Evolutionary conservation across 1,140 invertebrate species (phyloP).

Genomic region (Drosophila pallidifrons): DNA sequence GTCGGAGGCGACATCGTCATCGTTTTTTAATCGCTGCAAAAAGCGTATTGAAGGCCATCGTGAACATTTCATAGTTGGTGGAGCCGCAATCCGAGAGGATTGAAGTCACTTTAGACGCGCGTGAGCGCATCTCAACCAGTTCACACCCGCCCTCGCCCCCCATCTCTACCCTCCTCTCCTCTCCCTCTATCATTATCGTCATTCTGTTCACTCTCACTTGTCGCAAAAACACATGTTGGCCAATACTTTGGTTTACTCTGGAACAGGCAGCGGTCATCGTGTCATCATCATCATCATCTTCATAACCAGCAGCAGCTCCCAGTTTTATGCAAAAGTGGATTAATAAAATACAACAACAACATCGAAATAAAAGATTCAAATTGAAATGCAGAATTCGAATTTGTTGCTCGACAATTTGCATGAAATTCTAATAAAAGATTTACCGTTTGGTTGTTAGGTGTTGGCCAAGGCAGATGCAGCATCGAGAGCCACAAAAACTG

Average conservation of each 20-base stretch:
- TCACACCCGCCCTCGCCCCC: slow-evolving; percentile 7
- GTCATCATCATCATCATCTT: neutral
- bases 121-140: slow-evolving; percentile 77
- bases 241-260: slow-evolving; percentile 51
- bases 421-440: slow-evolving; percentile 79
- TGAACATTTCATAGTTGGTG: slow-evolving; percentile 69
- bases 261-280: slow-evolving; percentile 28
- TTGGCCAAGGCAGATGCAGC: slow-evolving; percentile 49
- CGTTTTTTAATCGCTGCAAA: slow-evolving; percentile 77
- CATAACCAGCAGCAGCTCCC: neutral
- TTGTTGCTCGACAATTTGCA: slow-evolving; percentile 58
- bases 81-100: slow-evolving; percentile 55
- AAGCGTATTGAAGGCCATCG: slow-evolving; percentile 74
- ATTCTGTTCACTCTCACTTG: neutral
- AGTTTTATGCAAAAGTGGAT: slow-evolving; percentile 13
- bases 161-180: neutral
- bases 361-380: neutral
- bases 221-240: slow-evolving; percentile 40
- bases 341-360: slow-evolving; percentile 2
- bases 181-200: neutral
- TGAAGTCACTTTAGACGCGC: slow-evolving; percentile 63
- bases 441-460: slow-evolving; percentile 62
- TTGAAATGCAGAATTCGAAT: neutral
- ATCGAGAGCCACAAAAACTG: slow-evolving; percentile 59
- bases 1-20: slow-evolving; percentile 31